phyloP scores from a whole-genome alignment of 2,113 vertebrate species.

The Colaptes auratus region DNA sequence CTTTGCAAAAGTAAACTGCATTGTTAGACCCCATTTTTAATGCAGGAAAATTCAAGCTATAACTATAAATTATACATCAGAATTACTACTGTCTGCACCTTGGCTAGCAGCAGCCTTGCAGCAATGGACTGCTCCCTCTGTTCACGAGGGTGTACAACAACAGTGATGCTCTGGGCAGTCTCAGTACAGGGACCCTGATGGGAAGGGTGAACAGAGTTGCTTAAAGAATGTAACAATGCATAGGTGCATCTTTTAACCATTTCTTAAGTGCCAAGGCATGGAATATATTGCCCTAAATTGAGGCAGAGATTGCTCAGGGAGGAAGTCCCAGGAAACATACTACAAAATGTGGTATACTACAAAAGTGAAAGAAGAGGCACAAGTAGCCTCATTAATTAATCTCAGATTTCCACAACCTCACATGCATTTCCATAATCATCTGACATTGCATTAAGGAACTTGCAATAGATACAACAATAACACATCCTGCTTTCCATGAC shows the following conservation, averaged over 20 bases:
- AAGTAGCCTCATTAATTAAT: not conserved
- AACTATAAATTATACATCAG: not conserved
- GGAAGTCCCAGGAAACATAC: not conserved
- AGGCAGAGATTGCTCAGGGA: not conserved
- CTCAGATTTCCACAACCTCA: not conserved
- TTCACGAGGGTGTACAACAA: not conserved
- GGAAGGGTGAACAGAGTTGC: not conserved
- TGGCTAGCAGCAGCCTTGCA: not conserved
- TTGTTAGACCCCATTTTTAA: not conserved
- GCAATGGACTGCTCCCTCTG: not conserved
- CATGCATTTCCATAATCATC: not conserved
- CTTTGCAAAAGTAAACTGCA: not conserved
- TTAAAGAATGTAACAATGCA: not conserved
- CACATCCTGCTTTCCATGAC: not conserved
- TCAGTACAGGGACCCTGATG: not conserved
- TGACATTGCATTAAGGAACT: not conserved
- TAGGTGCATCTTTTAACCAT: not conserved
- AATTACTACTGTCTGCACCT: not conserved
- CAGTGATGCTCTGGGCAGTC: not conserved
- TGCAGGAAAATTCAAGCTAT: not conserved
- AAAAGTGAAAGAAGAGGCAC: not conserved
- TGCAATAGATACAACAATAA: not conserved
- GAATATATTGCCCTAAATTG: not conserved
- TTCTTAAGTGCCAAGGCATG: not conserved
- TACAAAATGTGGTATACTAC: not conserved